Percentiles rank a stretch among this genome's conserved stretches.
phyloP scores from a whole-genome alignment of 2,888 invertebrate species.

The Drosophila birchii region DNA sequence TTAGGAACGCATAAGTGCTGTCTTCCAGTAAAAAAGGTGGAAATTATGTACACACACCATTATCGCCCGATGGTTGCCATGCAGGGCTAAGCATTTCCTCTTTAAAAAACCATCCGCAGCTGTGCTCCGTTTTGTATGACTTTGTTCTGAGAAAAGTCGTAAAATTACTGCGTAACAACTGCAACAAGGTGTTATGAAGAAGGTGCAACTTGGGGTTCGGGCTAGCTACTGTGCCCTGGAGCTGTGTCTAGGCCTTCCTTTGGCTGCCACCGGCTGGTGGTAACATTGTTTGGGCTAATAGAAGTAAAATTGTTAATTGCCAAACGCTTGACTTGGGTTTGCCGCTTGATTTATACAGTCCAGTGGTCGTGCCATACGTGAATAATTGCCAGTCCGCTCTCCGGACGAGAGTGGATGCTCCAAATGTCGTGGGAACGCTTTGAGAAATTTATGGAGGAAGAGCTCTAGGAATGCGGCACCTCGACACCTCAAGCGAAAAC shows the following conservation, averaged over 20 bases:
- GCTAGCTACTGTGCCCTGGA: neutral
- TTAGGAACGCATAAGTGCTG: conserved; percentile 34
- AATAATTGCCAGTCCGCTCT: conserved; percentile 25
- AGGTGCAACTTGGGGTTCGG: conserved; percentile 55
- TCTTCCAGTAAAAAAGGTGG: conserved; percentile 54
- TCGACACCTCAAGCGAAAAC: conserved; percentile 19
- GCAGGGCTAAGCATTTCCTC: conserved; percentile 45
- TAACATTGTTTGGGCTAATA: conserved; percentile 76
- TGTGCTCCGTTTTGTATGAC: conserved; percentile 81
- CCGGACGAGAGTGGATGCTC: conserved; percentile 34
- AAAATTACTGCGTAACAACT: conserved; percentile 82
- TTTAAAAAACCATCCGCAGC: conserved; percentile 55
- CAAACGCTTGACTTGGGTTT: conserved; percentile 71
- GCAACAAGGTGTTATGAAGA: conserved; percentile 83
- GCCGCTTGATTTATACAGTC: conserved; percentile 64
- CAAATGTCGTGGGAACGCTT: conserved; percentile 72
- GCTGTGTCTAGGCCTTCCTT: conserved; percentile 13
- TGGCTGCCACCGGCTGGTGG: conserved; percentile 33
- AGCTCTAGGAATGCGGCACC: conserved; percentile 47
- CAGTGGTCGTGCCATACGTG: conserved; percentile 32
- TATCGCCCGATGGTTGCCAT: conserved; percentile 66
- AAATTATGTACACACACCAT: conserved; percentile 67
- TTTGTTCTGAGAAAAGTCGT: conserved; percentile 82
- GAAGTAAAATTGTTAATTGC: conserved; percentile 82
- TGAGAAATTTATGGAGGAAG: conserved; percentile 51